Base-by-base conservation (phyloP, 2,797 vertebrate species). In the Acrossocheilus fasciatus region DNA sequence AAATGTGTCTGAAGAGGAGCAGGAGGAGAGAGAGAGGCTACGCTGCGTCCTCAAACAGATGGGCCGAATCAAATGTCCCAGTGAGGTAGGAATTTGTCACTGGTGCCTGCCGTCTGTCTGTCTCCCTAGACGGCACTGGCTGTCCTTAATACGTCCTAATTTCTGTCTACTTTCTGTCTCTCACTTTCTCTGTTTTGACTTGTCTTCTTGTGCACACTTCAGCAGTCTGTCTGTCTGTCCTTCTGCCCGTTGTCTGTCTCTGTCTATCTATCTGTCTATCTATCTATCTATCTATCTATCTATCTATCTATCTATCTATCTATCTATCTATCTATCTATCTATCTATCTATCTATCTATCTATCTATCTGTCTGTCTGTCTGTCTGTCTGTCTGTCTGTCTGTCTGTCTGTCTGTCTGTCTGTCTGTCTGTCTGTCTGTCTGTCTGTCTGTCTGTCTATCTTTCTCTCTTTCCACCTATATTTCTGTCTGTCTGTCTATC, bases 31-130 rank as follows among this genome's bases (percentile, higher is more conserved):
- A 88, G 98, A 98, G 89, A 96, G 96, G 88, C 96, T 99, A 90
- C 96, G 97, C 84, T 95, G 96, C 91, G 95, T 98, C 88, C 96
- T 98, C 90, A 99, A 99, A 95, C 98, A 99, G 95, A 98, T 98
- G 97, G 98, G 98, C 90, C 95, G 97, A 94, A 96, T 99, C 91
- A 98, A 98, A 93, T 99, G 98, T 93, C 96, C 97, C 80, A 97
- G 95, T 91, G 96, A 99, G 97, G 98, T 99, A 97, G 91, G 92
- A 82, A 54, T 82, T 50, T 26, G 34, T 75, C 78, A 66, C n/a
- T 57, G 26, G 36, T 75, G 77, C 12, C 89, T 82, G 69, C 82
- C 64, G 83, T 85, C 79, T 86, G 54, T 81, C 91, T 91, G 85
- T 39, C 81, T 91, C 89, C 89, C 83, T 36, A 34, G 39, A 86